Evolutionary conservation across 2,113 vertebrate species (phyloP).

Genomic region (Podarcis raffonei): DNA sequence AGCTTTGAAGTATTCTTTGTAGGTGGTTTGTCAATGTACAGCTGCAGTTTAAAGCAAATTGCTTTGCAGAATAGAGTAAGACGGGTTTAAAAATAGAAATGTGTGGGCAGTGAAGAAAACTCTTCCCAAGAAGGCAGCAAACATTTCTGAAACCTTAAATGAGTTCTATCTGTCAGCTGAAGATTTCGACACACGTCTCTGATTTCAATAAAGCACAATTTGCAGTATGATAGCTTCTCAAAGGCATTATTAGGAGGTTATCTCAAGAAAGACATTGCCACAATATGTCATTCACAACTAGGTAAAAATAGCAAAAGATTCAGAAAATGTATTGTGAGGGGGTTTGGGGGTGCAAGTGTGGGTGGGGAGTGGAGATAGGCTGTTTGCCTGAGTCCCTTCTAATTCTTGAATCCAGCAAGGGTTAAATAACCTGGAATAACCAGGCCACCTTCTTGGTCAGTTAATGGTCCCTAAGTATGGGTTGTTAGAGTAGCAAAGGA

Average conservation of each 20-base stretch:
- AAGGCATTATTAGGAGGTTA: background rate
- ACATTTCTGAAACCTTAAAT: background rate
- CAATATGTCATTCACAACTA: background rate
- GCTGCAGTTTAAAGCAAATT: constrained; percentile 23
- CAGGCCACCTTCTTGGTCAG: too few relatives aligned
- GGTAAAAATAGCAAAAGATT: constrained; percentile 23
- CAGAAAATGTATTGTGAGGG: background rate
- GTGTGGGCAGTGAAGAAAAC: constrained; percentile 23
- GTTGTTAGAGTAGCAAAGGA: too few relatives aligned
- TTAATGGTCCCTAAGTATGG: too few relatives aligned
- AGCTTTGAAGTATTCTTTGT: constrained; percentile 2
- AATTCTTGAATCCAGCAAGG: too few relatives aligned
- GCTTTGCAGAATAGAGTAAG: background rate
- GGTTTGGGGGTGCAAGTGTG: too few relatives aligned
- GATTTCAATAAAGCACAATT: background rate
- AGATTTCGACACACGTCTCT: background rate
- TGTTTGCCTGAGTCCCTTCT: too few relatives aligned
- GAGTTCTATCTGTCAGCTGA: background rate
- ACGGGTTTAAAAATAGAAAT: constrained; percentile 24
- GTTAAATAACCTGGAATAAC: too few relatives aligned
- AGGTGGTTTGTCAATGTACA: constrained; percentile 27
- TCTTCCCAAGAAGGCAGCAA: background rate
- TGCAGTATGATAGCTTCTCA: constrained; percentile 17
- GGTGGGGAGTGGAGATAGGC: too few relatives aligned
- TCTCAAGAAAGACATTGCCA: constrained; percentile 3